phyloP scores from a whole-genome alignment of 2,113 vertebrate species.

The Trogon melanurus region DNA sequence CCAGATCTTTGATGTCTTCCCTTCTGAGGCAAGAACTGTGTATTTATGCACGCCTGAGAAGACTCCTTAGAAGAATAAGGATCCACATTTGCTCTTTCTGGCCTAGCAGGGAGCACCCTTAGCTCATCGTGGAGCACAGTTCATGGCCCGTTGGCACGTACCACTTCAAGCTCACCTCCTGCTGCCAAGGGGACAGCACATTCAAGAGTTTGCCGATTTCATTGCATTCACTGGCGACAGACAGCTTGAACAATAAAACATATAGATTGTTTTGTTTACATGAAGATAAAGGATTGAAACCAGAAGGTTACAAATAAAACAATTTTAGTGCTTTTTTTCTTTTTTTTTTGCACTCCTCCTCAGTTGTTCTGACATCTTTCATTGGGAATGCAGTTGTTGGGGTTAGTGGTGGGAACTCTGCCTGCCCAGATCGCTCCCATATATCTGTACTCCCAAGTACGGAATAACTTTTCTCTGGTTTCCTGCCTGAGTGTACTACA shows the following conservation, averaged over 20 bases:
- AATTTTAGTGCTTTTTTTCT: neutral
- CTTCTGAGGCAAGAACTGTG: neutral
- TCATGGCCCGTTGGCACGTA: neutral
- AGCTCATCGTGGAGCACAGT: neutral
- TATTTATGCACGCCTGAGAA: neutral
- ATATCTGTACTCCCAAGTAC: neutral
- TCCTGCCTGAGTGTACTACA: neutral
- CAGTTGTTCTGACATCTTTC: neutral
- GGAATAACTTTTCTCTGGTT: neutral
- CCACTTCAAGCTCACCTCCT: neutral
- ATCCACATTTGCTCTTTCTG: neutral
- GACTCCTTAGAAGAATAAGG: neutral
- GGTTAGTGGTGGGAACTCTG: neutral
- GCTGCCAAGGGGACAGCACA: neutral
- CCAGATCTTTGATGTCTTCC: neutral
- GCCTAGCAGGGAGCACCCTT: neutral
- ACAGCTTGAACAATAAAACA: neutral
- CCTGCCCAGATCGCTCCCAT: fast-evolving
- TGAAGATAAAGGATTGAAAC: neutral
- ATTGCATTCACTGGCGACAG: neutral
- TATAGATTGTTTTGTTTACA: neutral
- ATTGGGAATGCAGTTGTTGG: neutral
- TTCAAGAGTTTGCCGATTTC: neutral
- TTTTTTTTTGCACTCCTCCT: neutral
- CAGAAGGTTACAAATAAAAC: neutral